These are phyloP conservation scores for Drosophila maculinotata DNA, from an alignment of 2,888 invertebrate species.

Conservation along the genomic window DNA sequence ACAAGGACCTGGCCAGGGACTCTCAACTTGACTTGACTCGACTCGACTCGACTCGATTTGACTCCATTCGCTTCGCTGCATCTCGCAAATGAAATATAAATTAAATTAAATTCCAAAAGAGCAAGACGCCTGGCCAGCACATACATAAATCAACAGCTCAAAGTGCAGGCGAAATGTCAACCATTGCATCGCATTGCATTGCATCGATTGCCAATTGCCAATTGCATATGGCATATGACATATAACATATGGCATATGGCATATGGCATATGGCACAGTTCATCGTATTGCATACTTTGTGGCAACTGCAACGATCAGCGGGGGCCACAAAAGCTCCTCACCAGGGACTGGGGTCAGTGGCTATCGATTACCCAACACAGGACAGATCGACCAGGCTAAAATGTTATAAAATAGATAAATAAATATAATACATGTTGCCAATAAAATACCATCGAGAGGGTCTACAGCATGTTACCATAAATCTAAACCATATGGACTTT, in stretches of 20 bases:
- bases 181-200: slow-evolving; percentile 38
- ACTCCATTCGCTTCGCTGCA: slow-evolving; percentile 18
- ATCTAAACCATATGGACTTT: no score
- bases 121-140: slow-evolving; percentile 54
- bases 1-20: slow-evolving; percentile 27
- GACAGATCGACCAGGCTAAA: not conserved
- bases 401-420: not conserved
- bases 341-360: not conserved
- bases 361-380: not conserved
- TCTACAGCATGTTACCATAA: no score
- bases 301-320: slow-evolving; percentile 32
- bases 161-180: slow-evolving; percentile 67
- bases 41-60: slow-evolving; percentile 13
- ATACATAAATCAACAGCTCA: slow-evolving; percentile 70
- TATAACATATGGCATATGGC: no score
- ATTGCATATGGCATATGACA: no score
- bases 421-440: not conserved
- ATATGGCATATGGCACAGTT: no score
- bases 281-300: no score
- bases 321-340: slow-evolving; percentile 7
- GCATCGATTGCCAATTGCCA: slow-evolving; percentile 12
- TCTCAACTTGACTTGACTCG: slow-evolving; percentile 14
- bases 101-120: slow-evolving; percentile 76
- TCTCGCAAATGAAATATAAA: slow-evolving; percentile 71
- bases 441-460: no score